Base-by-base conservation (phyloP, 2,113 vertebrate species). In the Chionodraco myersi region DNA sequence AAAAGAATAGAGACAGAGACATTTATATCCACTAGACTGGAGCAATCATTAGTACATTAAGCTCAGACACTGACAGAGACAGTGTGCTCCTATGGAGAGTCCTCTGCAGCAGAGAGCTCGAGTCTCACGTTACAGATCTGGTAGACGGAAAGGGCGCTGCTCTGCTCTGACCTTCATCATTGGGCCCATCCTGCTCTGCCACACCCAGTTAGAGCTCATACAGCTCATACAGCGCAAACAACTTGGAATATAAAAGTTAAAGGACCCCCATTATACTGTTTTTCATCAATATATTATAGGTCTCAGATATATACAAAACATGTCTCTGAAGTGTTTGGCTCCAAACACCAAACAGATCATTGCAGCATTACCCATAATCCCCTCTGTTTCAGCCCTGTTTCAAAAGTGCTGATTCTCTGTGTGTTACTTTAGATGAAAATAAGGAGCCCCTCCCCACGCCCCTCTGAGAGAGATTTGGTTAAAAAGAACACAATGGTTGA, bases 111-210 rank as follows among this genome's bases (percentile, higher is more conserved):
- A 83, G 79, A 75, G 52, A 75, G 80, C 84, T 82, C 75, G 30
- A 36, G 81, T 88, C 82, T 94, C 91, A 87, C 58, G 75, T 95
- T 94, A 88, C 94, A 88, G 66, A 62, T 74, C 65, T 80, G 88
- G 84, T 76, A 80, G 73, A 92, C 54, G 63, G 77, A 12, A 51
- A 85, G 14, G 61, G 49, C 72, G 47, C 60, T 14, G 75, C 72
- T 58, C 64, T 88, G 18, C 59, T 82, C 79, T 89, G 88, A 93
- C 91, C 93, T 92, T 93, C 88, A 90, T 76, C 74, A 58, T 67
- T 74, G 52, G 65, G 63, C 72, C 74, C 48, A 62, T 75, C 23
- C 49, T 36, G 47, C 30, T 30, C 49, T 58, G 34, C 36, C 74
- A 54, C 52, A 60, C 68, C 65, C 63, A 36, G 10, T 12, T 18